Conservation (phyloP, 2,797 vertebrate species). For the Xerus rutilus region DNA sequence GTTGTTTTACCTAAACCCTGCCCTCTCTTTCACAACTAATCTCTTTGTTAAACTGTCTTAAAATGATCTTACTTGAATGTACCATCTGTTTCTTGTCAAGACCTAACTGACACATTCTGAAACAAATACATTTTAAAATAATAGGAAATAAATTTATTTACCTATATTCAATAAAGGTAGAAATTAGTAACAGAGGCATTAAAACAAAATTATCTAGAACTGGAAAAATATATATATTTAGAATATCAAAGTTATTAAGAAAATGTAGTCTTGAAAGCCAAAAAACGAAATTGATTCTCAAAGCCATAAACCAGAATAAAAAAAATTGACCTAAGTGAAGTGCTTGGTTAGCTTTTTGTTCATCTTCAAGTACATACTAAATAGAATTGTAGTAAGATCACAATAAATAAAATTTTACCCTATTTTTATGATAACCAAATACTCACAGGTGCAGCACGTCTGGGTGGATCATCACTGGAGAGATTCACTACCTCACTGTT, state of each 20-base stretch:
- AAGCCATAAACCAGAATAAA: not conserved
- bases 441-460: not conserved
- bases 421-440: conserved; percentile 28
- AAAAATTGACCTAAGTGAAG: not conserved
- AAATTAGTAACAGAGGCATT: not conserved
- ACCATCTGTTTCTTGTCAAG: not conserved
- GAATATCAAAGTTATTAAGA: not conserved
- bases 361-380: not conserved
- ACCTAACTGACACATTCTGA: not conserved
- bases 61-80: not conserved
- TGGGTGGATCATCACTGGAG: not conserved
- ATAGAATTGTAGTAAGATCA: not conserved
- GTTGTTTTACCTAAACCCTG: not conserved
- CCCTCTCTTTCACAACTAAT: not conserved
- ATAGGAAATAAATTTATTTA: not conserved
- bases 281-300: conserved; percentile 1
- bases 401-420: not conserved
- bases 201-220: not conserved
- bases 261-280: not conserved
- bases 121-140: not conserved
- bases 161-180: not conserved
- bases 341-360: not conserved
- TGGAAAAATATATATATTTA: not conserved
- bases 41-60: not conserved
- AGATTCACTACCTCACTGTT: conserved; percentile 38